These are phyloP conservation scores for Didymodactylos carnosus DNA, from an alignment of 2,888 invertebrate species.

Conservation along the genomic window DNA sequence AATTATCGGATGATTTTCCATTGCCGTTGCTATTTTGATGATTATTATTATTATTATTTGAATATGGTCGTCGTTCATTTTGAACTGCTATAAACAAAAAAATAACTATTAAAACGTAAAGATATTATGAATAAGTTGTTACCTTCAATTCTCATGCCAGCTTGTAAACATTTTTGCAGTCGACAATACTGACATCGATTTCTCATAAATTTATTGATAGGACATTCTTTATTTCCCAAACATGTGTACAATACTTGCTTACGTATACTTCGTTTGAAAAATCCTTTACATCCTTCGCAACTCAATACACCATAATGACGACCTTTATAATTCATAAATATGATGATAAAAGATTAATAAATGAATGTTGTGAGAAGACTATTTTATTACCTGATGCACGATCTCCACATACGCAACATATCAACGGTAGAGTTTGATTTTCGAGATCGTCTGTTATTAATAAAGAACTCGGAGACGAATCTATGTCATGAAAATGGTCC, in stretches of 20 bases:
- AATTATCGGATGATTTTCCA: background rate
- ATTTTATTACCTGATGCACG: background rate
- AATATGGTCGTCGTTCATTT: slow-evolving; percentile 11
- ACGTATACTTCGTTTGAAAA: slow-evolving; percentile 12
- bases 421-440: background rate
- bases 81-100: slow-evolving; percentile 11
- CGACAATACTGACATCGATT: slow-evolving; percentile 13
- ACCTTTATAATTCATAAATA: no score
- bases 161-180: slow-evolving; percentile 11
- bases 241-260: slow-evolving; percentile 13
- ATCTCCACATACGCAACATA: background rate
- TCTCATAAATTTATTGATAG: slow-evolving; percentile 14
- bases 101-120: no score
- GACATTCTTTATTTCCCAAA: slow-evolving; percentile 7
- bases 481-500: no score
- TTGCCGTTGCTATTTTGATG: background rate
- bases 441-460: no score
- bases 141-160: slow-evolving; percentile 14
- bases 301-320: slow-evolving; percentile 8
- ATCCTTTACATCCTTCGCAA: slow-evolving; percentile 13
- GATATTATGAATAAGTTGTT: no score
- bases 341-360: background rate
- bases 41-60: background rate
- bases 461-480: no score
- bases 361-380: background rate